A percentile compares a stretch with the other conserved stretches of the same genome.
phyloP scores from a whole-genome alignment of 2,113 vertebrate species.

The Condylura cristata region DNA sequence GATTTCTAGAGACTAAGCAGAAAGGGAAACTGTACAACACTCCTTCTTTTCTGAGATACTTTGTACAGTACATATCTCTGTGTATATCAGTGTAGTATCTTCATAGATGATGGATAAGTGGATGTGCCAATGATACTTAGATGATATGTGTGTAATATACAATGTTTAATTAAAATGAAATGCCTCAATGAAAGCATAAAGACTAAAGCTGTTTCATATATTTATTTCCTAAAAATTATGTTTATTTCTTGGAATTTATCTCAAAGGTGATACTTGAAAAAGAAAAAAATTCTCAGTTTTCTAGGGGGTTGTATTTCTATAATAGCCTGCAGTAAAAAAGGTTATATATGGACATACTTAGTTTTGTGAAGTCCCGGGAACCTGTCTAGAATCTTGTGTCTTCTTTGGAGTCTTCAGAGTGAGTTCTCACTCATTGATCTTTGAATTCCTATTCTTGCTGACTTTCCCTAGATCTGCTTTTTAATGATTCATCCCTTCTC shows the following conservation, averaged over 20 bases:
- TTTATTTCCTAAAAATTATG: neutral
- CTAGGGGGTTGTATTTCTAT: neutral
- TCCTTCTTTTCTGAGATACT: neutral
- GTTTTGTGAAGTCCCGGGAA: fast-evolving
- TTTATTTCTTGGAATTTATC: neutral
- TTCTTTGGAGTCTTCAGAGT: neutral
- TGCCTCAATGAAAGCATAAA: neutral
- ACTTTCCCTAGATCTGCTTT: neutral
- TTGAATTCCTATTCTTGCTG: neutral
- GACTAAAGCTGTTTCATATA: neutral
- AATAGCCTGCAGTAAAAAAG: neutral
- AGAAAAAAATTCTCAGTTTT: neutral
- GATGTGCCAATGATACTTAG: neutral
- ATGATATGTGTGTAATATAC: neutral
- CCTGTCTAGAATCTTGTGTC: neutral
- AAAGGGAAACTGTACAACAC: neutral
- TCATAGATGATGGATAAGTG: too few species aligned
- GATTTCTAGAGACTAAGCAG: neutral
- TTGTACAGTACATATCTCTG: neutral
- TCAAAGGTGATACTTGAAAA: neutral
- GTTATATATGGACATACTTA: neutral
- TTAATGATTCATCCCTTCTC: neutral
- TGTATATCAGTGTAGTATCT: neutral
- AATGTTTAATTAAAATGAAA: conserved; percentile 12
- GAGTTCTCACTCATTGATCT: neutral